Percentiles rank a stretch among this genome's conserved stretches.
These are phyloP conservation scores for Drosophila sproati DNA, from an alignment of 1,140 invertebrate species.

Conservation along the genomic window DNA sequence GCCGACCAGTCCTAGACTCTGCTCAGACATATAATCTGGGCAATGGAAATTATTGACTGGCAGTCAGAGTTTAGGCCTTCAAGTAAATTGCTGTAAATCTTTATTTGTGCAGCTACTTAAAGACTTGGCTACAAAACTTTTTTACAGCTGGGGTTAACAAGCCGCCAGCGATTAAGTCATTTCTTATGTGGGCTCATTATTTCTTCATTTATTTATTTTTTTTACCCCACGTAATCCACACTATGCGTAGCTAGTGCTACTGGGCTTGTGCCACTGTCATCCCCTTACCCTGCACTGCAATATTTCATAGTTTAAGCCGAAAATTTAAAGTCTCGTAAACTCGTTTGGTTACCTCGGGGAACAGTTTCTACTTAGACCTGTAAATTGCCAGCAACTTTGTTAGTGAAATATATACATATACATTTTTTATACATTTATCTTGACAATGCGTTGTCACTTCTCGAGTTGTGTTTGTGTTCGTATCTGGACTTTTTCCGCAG, in stretches of 20 bases:
- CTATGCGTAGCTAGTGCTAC: conserved; percentile 52
- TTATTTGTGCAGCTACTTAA: conserved; percentile 82
- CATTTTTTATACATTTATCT: conserved; percentile 57
- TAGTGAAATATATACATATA: conserved; percentile 51
- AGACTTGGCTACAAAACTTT: conserved; percentile 33
- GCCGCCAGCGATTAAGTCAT: conserved; percentile 81
- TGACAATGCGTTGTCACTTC: conserved; percentile 55
- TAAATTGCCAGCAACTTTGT: conserved; percentile 59
- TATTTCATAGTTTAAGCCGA: conserved; percentile 66
- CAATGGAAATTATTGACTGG: conserved; percentile 74
- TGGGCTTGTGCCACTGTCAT: conserved; percentile 37
- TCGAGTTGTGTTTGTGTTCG: conserved; percentile 7
- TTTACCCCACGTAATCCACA: background rate
- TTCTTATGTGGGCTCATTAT: conserved; percentile 79
- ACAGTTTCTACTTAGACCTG: conserved; percentile 40
- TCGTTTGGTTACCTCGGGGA: conserved; percentile 41
- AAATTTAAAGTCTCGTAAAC: conserved; percentile 68
- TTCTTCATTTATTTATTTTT: conserved; percentile 33
- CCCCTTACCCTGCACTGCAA: conserved; percentile 40
- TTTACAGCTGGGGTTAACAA: conserved; percentile 68
- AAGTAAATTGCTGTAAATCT: conserved; percentile 80
- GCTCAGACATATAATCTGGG: conserved; percentile 63
- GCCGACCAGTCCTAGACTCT: background rate
- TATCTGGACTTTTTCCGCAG: conserved; percentile 41
- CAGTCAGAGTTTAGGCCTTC: conserved; percentile 63